A percentile compares a stretch with the other conserved stretches of the same genome.
Evolutionary conservation across 2,797 vertebrate genomes (phyloP).

Genomic region (Acrocephalus scirpaceus): DNA sequence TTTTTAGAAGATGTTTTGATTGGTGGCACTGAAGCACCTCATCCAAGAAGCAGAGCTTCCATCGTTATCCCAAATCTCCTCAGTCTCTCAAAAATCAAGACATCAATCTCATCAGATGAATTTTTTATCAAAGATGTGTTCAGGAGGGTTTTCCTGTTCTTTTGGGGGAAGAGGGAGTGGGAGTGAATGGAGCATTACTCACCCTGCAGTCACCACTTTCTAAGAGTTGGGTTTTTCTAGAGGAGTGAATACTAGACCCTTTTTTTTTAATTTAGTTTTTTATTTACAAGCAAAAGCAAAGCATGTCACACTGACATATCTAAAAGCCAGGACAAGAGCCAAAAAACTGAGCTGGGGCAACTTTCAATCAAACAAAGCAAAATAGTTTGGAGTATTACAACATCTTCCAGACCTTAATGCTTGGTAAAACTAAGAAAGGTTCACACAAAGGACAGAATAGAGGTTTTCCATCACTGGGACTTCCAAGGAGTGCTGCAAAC

Average conservation of each 20-base stretch:
- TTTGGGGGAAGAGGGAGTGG: background rate
- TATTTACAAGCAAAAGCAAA: background rate
- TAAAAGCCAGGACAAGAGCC: background rate
- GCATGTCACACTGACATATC: background rate
- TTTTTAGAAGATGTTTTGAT: constrained; percentile 29
- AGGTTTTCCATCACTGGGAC: background rate
- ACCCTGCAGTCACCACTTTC: background rate
- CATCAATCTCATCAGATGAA: background rate
- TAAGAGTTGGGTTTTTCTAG: background rate
- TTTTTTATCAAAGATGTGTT: background rate
- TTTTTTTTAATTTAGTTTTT: background rate
- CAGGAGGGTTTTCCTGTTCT: background rate
- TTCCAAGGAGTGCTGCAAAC: background rate
- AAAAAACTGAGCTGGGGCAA: background rate
- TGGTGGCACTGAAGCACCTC: background rate
- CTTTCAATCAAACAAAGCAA: background rate
- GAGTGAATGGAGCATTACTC: background rate
- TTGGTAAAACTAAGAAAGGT: background rate
- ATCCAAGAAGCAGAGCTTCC: background rate
- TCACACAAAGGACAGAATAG: background rate
- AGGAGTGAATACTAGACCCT: background rate
- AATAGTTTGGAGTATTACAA: rapidly evolving
- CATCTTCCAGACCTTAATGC: background rate
- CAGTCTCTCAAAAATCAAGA: background rate
- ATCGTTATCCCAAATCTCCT: background rate